phyloP scores from a whole-genome alignment of 2,797 vertebrate genomes.

The Lateolabrax maculatus region DNA sequence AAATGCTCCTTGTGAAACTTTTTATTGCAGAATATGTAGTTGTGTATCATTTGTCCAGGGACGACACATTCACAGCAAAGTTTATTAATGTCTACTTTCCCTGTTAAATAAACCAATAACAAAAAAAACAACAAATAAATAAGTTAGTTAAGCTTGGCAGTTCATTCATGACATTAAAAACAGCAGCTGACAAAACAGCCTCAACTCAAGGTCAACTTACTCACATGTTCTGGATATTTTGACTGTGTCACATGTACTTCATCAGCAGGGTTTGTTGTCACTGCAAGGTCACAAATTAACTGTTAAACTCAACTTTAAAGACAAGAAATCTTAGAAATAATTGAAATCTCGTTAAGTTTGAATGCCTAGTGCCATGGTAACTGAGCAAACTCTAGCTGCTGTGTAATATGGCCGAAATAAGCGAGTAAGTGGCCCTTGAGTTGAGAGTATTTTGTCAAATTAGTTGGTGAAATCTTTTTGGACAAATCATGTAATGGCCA shows the following conservation, averaged over 20 bases:
- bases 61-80: not conserved
- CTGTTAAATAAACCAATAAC: not conserved
- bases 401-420: not conserved
- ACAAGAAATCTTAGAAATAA: not conserved
- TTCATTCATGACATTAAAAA: not conserved
- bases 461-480: conserved; percentile 9
- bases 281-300: not conserved
- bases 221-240: not conserved
- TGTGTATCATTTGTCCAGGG: not conserved
- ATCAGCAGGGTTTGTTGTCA: not conserved
- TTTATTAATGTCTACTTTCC: not conserved
- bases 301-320: not conserved
- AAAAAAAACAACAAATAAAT: not conserved
- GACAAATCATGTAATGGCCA: not conserved
- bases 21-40: not conserved
- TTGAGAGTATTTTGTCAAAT: not conserved
- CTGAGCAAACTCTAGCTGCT: not conserved
- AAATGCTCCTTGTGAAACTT: not conserved
- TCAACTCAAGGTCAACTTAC: not conserved
- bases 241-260: not conserved
- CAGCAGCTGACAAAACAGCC: not conserved
- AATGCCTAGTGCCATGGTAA: not conserved
- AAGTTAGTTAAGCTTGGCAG: not conserved
- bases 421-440: not conserved
- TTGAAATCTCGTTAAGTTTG: not conserved